These are phyloP conservation scores for Odontesthes bonariensis DNA, from an alignment of 2,113 vertebrate genomes.

Conservation along the genomic window DNA sequence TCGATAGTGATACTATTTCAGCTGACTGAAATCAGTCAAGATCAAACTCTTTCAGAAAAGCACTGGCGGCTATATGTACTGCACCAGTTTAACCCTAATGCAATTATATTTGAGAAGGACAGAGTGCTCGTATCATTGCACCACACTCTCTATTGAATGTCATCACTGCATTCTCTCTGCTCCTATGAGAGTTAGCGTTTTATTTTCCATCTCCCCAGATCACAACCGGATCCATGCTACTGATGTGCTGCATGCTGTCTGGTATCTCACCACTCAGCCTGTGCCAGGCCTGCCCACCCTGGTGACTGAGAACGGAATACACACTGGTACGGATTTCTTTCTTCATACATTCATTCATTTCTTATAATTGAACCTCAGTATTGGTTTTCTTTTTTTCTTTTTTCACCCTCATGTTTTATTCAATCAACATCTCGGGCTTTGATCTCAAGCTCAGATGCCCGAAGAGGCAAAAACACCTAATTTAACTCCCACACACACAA, in stretches of 20 bases:
- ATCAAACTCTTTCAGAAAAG: not conserved
- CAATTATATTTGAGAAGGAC: constrained; percentile 5
- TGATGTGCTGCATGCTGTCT: constrained; percentile 96
- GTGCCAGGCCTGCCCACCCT: constrained; percentile 90
- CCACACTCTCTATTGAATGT: not conserved
- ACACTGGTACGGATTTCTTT: constrained; percentile 83
- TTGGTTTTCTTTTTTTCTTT: not conserved
- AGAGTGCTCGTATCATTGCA: not conserved
- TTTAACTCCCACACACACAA: not conserved
- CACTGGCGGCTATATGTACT: not conserved
- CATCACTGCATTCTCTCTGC: not conserved
- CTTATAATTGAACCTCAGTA: not conserved
- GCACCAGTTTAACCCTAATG: not conserved
- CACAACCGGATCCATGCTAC: constrained; percentile 98
- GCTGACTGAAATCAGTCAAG: not conserved
- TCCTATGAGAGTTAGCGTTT: not conserved
- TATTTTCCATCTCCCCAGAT: constrained; percentile 80
- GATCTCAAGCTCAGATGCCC: not conserved
- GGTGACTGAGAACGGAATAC: constrained; percentile 86
- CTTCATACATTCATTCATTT: not conserved
- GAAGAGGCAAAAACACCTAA: not conserved
- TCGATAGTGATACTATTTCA: not conserved
- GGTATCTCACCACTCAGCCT: constrained; percentile 97
- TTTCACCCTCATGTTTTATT: not conserved
- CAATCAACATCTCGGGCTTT: not conserved